phyloP scores from a whole-genome alignment of 2,888 invertebrate species.

The Cerceris ruficornis region DNA sequence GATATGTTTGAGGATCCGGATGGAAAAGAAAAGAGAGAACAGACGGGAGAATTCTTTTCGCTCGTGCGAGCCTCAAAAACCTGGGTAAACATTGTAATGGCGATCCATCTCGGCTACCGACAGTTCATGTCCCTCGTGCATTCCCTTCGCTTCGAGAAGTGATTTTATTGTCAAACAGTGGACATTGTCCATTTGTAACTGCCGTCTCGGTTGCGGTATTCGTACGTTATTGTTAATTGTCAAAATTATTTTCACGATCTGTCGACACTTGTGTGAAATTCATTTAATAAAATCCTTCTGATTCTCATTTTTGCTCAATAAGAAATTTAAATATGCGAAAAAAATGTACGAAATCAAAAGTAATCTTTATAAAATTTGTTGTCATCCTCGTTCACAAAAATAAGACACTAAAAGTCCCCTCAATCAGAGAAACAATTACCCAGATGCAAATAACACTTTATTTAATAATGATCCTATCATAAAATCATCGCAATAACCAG shows the following conservation, averaged over 20 bases:
- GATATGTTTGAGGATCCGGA: conserved; percentile 69
- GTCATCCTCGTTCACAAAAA: no score
- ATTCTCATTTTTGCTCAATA: no score
- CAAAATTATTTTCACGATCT: background rate
- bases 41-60: conserved; percentile 39
- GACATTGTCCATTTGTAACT: conserved; percentile 33
- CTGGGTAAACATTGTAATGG: conserved; percentile 69
- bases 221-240: conserved; percentile 8
- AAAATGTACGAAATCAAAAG: no score
- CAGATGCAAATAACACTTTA: no score
- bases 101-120: conserved; percentile 65
- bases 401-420: no score
- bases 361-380: no score
- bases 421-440: no score
- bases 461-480: no score
- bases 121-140: conserved; percentile 48
- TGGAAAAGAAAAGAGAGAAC: conserved; percentile 28
- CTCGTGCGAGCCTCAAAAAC: conserved; percentile 51
- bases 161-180: conserved; percentile 35
- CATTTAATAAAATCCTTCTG: no score
- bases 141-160: conserved; percentile 33
- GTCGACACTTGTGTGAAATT: background rate
- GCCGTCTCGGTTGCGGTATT: conserved; percentile 13
- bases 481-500: no score
- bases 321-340: no score